Percentiles rank a stretch among this genome's conserved stretches.
Evolutionary conservation across 2,888 invertebrate genomes (phyloP).

Genomic region (Hydrotaea diabolus): DNA sequence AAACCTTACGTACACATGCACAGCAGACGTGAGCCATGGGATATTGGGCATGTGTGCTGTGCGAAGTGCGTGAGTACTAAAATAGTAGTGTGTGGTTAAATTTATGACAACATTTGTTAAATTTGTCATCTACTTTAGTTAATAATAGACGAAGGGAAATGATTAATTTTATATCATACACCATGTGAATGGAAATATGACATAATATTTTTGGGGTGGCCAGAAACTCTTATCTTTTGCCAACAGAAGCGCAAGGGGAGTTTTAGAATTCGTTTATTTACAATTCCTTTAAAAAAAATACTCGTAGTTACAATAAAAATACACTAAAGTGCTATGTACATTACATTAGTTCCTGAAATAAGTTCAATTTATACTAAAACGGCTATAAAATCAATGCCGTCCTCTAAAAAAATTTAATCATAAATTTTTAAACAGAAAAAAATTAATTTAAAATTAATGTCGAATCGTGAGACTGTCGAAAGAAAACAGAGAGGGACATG

Average conservation of each 20-base stretch:
- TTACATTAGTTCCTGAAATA: too few relatives aligned
- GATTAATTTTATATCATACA: constrained; percentile 20
- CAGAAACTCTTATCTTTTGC: background rate
- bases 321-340: too few relatives aligned
- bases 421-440: too few relatives aligned
- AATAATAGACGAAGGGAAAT: constrained; percentile 41
- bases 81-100: constrained; percentile 24
- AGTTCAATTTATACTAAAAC: too few relatives aligned
- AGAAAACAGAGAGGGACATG: too few relatives aligned
- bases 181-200: constrained; percentile 1
- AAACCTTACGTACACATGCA: background rate
- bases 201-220: background rate
- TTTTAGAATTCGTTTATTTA: too few relatives aligned
- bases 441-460: too few relatives aligned
- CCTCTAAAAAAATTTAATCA: too few relatives aligned
- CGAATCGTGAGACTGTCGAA: too few relatives aligned
- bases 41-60: background rate
- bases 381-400: too few relatives aligned
- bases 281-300: too few relatives aligned
- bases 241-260: background rate
- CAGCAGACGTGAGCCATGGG: background rate
- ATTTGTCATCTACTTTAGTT: constrained; percentile 64
- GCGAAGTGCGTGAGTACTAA: background rate
- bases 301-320: too few relatives aligned
- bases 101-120: constrained; percentile 63